phyloP scores from a whole-genome alignment of 2,888 invertebrate species.

The Apamea monoglypha region DNA sequence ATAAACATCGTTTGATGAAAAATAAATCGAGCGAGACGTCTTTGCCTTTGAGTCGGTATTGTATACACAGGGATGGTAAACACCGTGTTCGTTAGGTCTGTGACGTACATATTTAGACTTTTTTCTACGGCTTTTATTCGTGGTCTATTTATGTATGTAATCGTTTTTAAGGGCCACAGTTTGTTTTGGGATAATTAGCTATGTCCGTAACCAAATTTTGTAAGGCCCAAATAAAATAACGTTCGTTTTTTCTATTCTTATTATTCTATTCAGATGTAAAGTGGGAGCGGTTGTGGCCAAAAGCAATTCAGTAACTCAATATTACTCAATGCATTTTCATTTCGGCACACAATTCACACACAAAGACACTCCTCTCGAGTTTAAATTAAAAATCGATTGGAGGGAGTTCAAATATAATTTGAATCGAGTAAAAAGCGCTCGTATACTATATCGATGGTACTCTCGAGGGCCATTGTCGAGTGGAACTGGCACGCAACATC shows the following conservation, averaged over 20 bases:
- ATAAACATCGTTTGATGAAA: conserved; percentile 64
- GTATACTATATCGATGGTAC: conserved; percentile 67
- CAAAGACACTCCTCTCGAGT: conserved; percentile 17
- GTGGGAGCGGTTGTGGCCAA: background rate
- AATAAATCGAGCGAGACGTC: conserved; percentile 58
- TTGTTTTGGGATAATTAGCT: conserved; percentile 1
- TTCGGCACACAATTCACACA: conserved; percentile 26
- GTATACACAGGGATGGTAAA: conserved; percentile 48
- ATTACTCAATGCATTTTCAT: conserved; percentile 25
- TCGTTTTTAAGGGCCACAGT: background rate
- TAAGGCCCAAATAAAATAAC: background rate
- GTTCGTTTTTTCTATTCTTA: background rate
- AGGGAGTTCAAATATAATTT: conserved; percentile 56
- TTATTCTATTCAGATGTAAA: conserved; percentile 15
- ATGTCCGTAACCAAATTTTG: background rate
- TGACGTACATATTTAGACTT: conserved; percentile 41
- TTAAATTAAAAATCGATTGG: conserved; percentile 50
- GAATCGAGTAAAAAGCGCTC: conserved; percentile 51
- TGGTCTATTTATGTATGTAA: conserved; percentile 31
- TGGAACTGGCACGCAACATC: conserved; percentile 75
- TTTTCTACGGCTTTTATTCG: conserved; percentile 17
- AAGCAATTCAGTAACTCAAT: conserved; percentile 7
- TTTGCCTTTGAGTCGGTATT: conserved; percentile 50
- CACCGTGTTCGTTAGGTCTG: conserved; percentile 48
- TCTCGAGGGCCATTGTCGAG: conserved; percentile 71